A percentile compares a stretch with the other conserved stretches of the same genome.
Conservation (phyloP, 2,797 vertebrate species). For the Dallia pectoralis region DNA sequence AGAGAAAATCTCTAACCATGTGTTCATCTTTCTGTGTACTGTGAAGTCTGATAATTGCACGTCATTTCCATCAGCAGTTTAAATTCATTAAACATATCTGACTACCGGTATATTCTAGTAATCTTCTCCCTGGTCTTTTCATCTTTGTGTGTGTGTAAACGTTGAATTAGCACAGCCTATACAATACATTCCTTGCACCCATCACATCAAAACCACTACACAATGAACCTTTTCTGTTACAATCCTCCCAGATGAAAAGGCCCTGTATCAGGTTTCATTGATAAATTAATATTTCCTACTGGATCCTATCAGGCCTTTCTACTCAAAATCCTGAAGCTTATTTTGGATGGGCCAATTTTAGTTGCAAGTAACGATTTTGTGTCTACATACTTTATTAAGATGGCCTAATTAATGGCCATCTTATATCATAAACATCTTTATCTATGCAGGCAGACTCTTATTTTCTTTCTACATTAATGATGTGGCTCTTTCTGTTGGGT, state of each 20-base stretch:
- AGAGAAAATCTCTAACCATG: too few species aligned
- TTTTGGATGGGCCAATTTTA: neutral
- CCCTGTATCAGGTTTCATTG: constrained; percentile 19
- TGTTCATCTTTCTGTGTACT: too few species aligned
- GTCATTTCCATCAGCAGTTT: too few species aligned
- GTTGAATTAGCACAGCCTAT: constrained; percentile 2
- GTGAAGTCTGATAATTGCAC: too few species aligned
- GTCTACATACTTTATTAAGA: neutral
- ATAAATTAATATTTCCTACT: constrained; percentile 9
- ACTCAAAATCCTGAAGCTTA: neutral
- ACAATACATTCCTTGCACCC: constrained; percentile 10
- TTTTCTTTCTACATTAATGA: too few species aligned
- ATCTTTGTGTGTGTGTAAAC: neutral
- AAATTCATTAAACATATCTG: too few species aligned
- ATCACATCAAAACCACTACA: constrained; percentile 11
- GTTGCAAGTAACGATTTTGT: neutral
- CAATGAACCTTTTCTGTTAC: constrained; percentile 11
- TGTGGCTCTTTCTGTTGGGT: too few species aligned
- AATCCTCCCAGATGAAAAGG: constrained; percentile 2
- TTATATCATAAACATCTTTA: neutral
- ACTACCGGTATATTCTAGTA: too few species aligned
- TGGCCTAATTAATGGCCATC: neutral
- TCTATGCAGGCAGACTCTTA: neutral
- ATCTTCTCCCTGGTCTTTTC: neutral
- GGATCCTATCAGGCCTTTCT: neutral